Conservation (phyloP, 2,113 vertebrate species). For the Dipodomys spectabilis region DNA sequence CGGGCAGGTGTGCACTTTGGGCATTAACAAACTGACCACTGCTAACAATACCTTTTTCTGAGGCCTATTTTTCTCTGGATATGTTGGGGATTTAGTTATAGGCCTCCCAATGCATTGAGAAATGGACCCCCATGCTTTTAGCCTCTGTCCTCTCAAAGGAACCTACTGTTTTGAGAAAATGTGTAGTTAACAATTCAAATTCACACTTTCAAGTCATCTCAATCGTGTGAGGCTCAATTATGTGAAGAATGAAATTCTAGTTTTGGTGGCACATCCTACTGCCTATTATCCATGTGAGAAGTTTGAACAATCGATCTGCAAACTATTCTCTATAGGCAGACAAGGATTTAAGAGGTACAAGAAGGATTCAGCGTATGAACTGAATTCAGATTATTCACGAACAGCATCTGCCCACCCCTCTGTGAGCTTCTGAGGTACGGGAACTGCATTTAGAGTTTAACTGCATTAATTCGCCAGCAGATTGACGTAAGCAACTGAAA, state of each 20-base stretch:
- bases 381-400: conserved; percentile 68
- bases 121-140: conserved; percentile 71
- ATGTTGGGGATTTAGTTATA: conserved; percentile 69
- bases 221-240: conserved; percentile 59
- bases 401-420: conserved; percentile 62
- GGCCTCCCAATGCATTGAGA: conserved; percentile 70
- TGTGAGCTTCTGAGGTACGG: conserved; percentile 67
- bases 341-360: conserved; percentile 52
- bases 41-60: conserved; percentile 72
- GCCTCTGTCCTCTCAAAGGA: conserved; percentile 69
- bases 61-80: conserved; percentile 74
- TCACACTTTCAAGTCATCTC: conserved; percentile 51
- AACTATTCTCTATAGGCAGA: conserved; percentile 33
- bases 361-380: conserved; percentile 43
- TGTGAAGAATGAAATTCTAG: conserved; percentile 32
- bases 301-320: conserved; percentile 56
- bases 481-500: conserved; percentile 81
- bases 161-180: conserved; percentile 74
- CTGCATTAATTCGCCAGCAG: conserved; percentile 78
- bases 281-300: conserved; percentile 54
- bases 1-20: conserved; percentile 73
- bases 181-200: conserved; percentile 66
- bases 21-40: conserved; percentile 70
- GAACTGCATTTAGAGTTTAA: conserved; percentile 70
- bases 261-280: conserved; percentile 61